Evolutionary conservation across 64 coral and sea anemone species (phyloP).

Genomic region (Catalaphyllia jardinei): DNA sequence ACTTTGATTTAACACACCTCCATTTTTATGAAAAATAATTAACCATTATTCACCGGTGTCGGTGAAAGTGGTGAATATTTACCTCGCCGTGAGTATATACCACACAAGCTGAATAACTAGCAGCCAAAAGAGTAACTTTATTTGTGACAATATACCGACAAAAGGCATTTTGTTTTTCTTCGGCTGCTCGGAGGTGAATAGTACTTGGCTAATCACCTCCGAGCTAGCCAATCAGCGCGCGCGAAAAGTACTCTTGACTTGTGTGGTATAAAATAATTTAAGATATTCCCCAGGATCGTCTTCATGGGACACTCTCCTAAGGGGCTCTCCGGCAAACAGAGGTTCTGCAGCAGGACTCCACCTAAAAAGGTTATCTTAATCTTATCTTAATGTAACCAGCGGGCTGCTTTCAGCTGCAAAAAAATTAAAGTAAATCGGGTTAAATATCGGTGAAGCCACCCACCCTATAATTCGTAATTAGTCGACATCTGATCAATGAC

Average conservation of each 20-base stretch:
- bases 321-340: background rate
- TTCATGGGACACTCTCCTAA: background rate
- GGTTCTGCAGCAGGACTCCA: background rate
- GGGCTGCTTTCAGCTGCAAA: background rate
- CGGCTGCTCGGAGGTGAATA: too few relatives aligned
- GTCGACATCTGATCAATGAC: background rate
- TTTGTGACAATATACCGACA: too few relatives aligned
- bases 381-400: too few relatives aligned
- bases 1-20: background rate
- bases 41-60: too few relatives aligned
- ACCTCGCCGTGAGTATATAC: too few relatives aligned
- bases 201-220: too few relatives aligned
- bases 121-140: too few relatives aligned
- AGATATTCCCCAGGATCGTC: background rate
- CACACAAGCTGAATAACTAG: too few relatives aligned
- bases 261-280: background rate
- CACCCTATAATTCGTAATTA: background rate
- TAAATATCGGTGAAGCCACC: background rate
- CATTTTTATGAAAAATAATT: background rate
- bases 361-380: background rate
- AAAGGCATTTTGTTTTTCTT: too few relatives aligned
- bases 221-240: too few relatives aligned
- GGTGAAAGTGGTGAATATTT: too few relatives aligned
- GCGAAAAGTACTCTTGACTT: too few relatives aligned
- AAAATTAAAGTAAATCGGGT: background rate